phyloP scores from a whole-genome alignment of 2,113 vertebrate genomes.

The Promerops cafer region DNA sequence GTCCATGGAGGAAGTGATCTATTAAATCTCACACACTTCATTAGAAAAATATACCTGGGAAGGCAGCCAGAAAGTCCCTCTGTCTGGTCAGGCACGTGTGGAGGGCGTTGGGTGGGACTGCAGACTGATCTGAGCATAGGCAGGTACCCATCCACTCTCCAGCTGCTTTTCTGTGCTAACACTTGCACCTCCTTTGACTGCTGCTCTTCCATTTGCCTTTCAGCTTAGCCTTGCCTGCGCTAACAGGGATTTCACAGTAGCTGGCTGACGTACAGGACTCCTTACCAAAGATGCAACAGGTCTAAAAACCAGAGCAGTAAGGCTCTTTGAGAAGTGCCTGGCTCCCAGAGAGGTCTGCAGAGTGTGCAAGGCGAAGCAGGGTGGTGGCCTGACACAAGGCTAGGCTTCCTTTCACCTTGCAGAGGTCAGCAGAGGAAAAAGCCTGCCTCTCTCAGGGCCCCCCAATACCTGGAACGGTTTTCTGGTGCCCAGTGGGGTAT shows the following conservation, averaged over 20 bases:
- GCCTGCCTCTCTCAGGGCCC: neutral
- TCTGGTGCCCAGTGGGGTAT: neutral
- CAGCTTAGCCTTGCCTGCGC: rapidly evolving
- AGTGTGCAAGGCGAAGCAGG: rapidly evolving
- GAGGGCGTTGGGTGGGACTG: neutral
- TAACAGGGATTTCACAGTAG: neutral
- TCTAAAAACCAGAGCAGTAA: neutral
- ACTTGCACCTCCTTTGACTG: neutral
- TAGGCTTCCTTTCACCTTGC: neutral
- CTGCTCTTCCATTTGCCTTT: neutral
- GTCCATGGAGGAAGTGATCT: neutral
- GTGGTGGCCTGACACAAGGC: neutral
- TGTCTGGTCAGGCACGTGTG: neutral
- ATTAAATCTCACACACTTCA: neutral
- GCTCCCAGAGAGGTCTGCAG: neutral
- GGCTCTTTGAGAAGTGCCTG: neutral
- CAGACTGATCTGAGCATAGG: neutral
- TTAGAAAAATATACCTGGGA: neutral
- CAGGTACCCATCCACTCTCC: neutral
- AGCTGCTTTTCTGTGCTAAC: neutral
- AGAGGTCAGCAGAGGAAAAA: neutral
- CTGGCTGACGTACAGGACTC: neutral
- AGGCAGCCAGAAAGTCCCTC: neutral
- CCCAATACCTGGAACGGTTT: neutral
- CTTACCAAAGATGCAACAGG: neutral